These are phyloP conservation scores for Synanthedon myopaeformis DNA, from an alignment of 2,888 invertebrate species.

Conservation along the genomic window DNA sequence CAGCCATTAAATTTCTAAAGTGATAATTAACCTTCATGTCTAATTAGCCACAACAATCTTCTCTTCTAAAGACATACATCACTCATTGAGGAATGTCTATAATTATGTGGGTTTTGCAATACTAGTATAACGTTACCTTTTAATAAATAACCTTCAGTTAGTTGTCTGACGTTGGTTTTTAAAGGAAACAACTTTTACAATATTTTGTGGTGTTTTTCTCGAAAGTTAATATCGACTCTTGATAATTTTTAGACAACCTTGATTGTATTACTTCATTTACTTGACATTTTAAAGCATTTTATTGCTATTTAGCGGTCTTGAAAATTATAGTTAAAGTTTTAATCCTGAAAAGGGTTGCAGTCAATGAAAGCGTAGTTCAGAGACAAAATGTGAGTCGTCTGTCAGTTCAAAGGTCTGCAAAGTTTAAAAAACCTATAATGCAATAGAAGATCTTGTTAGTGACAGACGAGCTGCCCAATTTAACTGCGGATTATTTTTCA, in stretches of 20 bases:
- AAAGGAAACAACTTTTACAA: not conserved
- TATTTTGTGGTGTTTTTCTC: not conserved
- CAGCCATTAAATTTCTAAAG: no score
- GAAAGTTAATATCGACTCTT: not conserved
- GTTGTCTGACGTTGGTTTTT: not conserved
- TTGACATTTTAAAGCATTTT: not conserved
- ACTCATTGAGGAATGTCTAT: no score
- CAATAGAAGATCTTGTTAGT: not conserved
- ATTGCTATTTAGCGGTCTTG: not conserved
- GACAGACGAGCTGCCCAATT: no score
- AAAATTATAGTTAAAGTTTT: not conserved
- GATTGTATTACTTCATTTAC: not conserved
- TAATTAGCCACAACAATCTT: no score
- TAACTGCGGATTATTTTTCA: no score
- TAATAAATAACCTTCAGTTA: no score
- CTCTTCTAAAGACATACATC: no score
- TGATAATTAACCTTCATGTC: no score
- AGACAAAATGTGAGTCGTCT: not conserved
- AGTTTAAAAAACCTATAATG: not conserved
- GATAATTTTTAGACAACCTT: not conserved
- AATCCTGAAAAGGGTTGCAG: not conserved
- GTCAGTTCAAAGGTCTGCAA: not conserved
- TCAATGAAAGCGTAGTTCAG: not conserved
- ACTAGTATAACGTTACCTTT: no score
- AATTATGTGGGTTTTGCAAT: no score